Evolutionary conservation across 2,888 invertebrate species (phyloP), one percentile per base, ranked within the genome.

Genomic region (Stenodema calcarata): DNA sequence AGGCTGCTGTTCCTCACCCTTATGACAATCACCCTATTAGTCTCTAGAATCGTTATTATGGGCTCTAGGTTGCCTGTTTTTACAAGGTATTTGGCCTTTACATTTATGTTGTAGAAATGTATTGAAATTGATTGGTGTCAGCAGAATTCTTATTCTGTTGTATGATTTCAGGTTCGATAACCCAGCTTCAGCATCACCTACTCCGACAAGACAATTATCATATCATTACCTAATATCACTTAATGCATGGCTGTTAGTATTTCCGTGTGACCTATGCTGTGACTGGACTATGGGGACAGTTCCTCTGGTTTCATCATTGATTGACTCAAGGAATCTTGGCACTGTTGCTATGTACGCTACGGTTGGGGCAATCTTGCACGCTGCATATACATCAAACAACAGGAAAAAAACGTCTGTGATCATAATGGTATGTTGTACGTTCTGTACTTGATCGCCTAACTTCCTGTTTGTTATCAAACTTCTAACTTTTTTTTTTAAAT

Each of bases 241-340:
- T 89, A 99, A 99, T 92, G 93, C 95, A 85, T 97, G 97, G 96
- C 93, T 99, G 89, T 92, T 99, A 89, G 93, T 98, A 84, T 94
- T 96, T 90, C 99, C 99, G 0, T 95, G 95, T 89, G 94, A 96
- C 89, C 93, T 99, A 86, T 98, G 98, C 92, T 98, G 98, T 92
- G 99, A 99, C 92, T 99, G 98, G 98, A 99, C 98, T 75, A 99
- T 99, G 99, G 98, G 97, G 83, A 97, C 97, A 9, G 95, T 99
- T 87, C 96, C 98, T 0, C 92, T 99, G 86, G 93, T 99, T 76
- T 94, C 95, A 89, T 94, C 95, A 50, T 93, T 97, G 91, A 90
- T 93, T 6, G 99, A 99, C 91, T 91, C 93, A 0, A 93, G 98
- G 69, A 98, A 98, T 92, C 89, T 97, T 76, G 94, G 95, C 18